Evolutionary conservation across 2,888 invertebrate species (phyloP), one percentile per base, ranked within the genome.

Genomic region (Helleia helle): DNA sequence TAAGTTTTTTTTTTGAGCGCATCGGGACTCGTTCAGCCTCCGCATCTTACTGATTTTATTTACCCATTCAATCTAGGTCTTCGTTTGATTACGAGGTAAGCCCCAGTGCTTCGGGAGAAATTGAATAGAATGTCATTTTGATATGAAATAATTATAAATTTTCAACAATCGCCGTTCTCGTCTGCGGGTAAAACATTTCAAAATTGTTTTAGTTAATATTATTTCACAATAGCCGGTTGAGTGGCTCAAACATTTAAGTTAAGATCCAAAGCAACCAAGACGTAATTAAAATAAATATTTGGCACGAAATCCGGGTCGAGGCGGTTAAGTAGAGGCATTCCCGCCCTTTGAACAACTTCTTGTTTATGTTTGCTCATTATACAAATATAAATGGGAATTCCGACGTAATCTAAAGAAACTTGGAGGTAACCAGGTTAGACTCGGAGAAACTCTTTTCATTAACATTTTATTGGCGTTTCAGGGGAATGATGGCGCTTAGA

Each of bases 251-350:
- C 68, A 64, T 75, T 77, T 65, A 71, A 70, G 64, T 69, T 58
- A 55, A 55, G 59, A 69, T 71, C 66, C 68, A 65, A 70, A 71
- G 70, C 62, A 69, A 69, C 70, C 61, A 64, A 69, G 72, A 69
- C 71, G 74, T 80, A 80, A 83, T 80, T 83, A 80, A 80, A 80
- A 80, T 80, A 81, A 83, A 80, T 81, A 83, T 81, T 83, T 80
- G 80, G 71, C 74, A 66, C 69, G 63, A 73, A 80, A 81, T 79
- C 77, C 70, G 73, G 76, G 76, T 71, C 68, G 67, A 61, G 60
- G 75, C 61, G 77, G 79, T 79, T 80, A 76, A 72, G 74, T 68
- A 67, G 71, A 75, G 76, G 75, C 76, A 72, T 80, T 77, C 65
- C 65, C 67, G 72, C 75, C 76, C 81, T 81, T 81, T 83, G 81